Conservation (phyloP, 2,888 invertebrate genomes). For the Stegana nigrithorax region DNA sequence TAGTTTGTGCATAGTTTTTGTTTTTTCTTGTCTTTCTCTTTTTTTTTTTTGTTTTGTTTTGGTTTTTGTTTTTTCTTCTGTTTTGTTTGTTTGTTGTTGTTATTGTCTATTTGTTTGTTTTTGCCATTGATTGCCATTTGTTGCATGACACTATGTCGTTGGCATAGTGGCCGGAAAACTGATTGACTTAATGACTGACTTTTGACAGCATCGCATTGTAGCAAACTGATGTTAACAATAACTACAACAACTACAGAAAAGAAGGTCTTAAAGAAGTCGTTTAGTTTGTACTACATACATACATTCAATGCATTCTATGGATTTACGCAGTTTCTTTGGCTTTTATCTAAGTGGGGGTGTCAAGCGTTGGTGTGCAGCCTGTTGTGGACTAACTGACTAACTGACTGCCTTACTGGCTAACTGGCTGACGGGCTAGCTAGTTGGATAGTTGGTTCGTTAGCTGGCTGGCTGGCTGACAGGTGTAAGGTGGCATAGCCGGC, state of each 20-base stretch:
- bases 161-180: slow-evolving; percentile 65
- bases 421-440: background rate
- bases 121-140: slow-evolving; percentile 5
- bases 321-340: background rate
- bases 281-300: background rate
- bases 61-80: background rate
- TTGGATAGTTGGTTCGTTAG: background rate
- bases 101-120: too few relatives aligned
- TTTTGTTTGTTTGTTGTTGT: background rate
- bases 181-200: slow-evolving; percentile 66
- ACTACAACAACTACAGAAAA: too few relatives aligned
- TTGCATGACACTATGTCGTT: slow-evolving; percentile 56
- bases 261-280: background rate
- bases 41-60: background rate
- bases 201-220: slow-evolving; percentile 34
- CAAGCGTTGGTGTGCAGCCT: background rate
- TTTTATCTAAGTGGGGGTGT: background rate
- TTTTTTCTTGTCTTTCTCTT: slow-evolving; percentile 46
- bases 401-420: slow-evolving; percentile 13
- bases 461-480: background rate
- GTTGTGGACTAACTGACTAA: background rate
- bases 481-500: slow-evolving; percentile 43
- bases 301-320: background rate
- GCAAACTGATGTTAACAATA: too few relatives aligned
- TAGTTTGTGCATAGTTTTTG: too few relatives aligned